Evolutionary conservation across 2,113 vertebrate genomes (phyloP), one percentile per base, ranked within the genome.

Genomic region (Empidonax traillii): DNA sequence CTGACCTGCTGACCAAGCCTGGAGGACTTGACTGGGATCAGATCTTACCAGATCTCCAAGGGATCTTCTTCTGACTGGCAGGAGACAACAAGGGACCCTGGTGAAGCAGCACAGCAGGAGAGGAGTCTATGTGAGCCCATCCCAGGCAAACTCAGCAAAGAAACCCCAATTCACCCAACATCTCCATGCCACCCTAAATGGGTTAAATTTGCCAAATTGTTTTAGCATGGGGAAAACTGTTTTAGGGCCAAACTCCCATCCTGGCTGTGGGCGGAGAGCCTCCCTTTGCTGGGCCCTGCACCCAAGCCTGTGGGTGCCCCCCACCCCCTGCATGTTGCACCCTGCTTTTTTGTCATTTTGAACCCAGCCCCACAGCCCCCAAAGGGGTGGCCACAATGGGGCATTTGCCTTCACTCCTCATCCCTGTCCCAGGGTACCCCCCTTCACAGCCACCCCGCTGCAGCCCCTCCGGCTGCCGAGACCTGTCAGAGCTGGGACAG

Each of bases 341-440:
- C 89, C 91, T 94, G 89, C 80, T 72, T 20, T 79, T 39, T 61
- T 31, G 24, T 37, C 3, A 37, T 86, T 94, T 83, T 90, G 91
- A 96, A 91, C 86, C 89, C 69, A 68, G 84, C 69, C 23, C 33
- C 6, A 2, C 25, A 35, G 31, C 24, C 24, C 77, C 47, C 5
- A 12, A 33, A 31, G 8, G 5, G n/a, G n/a, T 0, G 0, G 65
- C 27, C 1, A 2, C 71, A 63, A 66, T 0, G 0, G n/a, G 14
- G 3, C 0, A 0, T 30, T 43, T 16, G 2, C 46, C 46, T 66
- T 65, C 1, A 0, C 72, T 28, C 52, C 18, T 5, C 63, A 61
- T 43, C 22, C 35, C 66, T 61, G 74, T 1, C 37, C 37, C 52
- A 3, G n/a, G 27, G 31, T 49, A 53, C 12, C 21, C 77, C 72